Base-by-base conservation (phyloP, 23 tunicate genomes). In the Oikopleura vanhoeffeni region DNA sequence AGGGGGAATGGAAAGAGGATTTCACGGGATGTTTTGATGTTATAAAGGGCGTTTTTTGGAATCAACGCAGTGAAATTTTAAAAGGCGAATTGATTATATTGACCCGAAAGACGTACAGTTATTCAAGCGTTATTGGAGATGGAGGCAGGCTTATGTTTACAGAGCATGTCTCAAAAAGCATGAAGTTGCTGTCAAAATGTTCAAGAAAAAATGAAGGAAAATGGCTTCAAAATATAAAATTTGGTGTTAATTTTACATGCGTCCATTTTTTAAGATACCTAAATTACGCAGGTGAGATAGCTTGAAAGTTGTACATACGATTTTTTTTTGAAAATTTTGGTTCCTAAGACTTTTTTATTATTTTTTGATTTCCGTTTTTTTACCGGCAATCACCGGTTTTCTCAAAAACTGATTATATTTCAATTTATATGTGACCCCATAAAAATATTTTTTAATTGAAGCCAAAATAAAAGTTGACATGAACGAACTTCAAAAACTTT, bases 91-190 rank as follows among this genome's bases (percentile, higher is more conserved):
- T 49, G 79, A 71, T 13, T 38, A 18, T 33, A 71, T 32, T 38
- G 79, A 71, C 32, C 79, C 79, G 38, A 38, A n/a, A 30, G 32
- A 71, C 35, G 32, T 71, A 2, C 27, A 32, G 4, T 30, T 71
- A 18, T 71, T 38, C 27, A 71, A 24, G 32, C 2, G 32, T 71
- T 2, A 30, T 71, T 30, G 79, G 79, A 2, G 79, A 71, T 32
- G 79, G 79, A 13, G 79, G 79, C 79, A 71, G 32, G 79, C 79
- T 18, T 71, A 71, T 38, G 79, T 71, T 71, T 71, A 71, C 35
- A 71, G 79, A 71, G 79, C 79, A 2, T 71, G 4, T 38, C 32
- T 33, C 36, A 28, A 32, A 4, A 71, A 71, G 27, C 27, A 38
- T 2, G 79, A 71, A 71, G 38, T 71, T 18, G 79, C 79, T 38